A percentile compares a stretch with the other conserved stretches of the same genome.
These are phyloP conservation scores for Tiliacea citrago DNA, from an alignment of 2,888 invertebrate species.

Conservation along the genomic window DNA sequence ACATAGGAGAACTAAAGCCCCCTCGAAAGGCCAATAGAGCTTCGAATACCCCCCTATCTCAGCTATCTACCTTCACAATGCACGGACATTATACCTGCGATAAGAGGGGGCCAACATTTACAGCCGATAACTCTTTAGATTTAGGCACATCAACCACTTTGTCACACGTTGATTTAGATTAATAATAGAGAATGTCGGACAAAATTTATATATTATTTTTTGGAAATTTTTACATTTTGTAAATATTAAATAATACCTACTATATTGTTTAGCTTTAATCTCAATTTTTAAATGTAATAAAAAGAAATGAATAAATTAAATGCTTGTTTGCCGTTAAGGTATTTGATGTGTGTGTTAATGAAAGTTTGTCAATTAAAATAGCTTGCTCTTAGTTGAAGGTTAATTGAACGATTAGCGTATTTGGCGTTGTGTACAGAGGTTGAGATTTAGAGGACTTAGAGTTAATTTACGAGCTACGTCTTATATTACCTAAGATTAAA, in stretches of 20 bases:
- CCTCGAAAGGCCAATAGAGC: constrained; percentile 81
- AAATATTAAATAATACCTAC: not conserved
- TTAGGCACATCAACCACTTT: constrained; percentile 45
- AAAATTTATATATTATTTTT: constrained; percentile 1
- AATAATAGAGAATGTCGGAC: not conserved
- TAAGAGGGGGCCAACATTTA: constrained; percentile 32
- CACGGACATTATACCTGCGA: constrained; percentile 10
- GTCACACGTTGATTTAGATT: constrained; percentile 29
- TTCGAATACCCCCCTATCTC: constrained; percentile 76
- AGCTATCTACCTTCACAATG: constrained; percentile 67
- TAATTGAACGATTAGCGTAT: no score
- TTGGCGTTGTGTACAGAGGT: no score
- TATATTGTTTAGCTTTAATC: constrained; percentile 2
- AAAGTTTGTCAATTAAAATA: no score
- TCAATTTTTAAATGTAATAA: not conserved
- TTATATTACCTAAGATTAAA: no score
- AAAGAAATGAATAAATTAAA: not conserved
- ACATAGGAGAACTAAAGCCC: constrained; percentile 75
- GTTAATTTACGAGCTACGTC: no score
- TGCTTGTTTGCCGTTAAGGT: not conserved
- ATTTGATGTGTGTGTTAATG: no score
- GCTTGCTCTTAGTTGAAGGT: no score
- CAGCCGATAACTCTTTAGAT: constrained; percentile 50
- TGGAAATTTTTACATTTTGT: not conserved
- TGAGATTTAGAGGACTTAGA: no score